Conservation (phyloP, 2,888 invertebrate genomes). For the Cheilosia soror region DNA sequence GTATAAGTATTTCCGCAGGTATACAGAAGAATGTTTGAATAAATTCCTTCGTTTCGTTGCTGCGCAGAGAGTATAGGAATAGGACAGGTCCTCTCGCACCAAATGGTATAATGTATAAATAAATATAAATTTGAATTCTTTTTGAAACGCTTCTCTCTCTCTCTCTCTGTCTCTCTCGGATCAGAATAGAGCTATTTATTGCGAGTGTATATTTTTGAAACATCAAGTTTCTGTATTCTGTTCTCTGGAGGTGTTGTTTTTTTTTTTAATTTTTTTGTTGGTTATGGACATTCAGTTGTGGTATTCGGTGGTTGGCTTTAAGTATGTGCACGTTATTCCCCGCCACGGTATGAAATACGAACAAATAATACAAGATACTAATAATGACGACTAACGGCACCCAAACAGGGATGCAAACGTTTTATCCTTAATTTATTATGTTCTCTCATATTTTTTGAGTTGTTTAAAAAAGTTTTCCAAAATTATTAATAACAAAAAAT, state of each 20-base stretch:
- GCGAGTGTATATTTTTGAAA: background rate
- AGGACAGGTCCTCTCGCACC: too few relatives aligned
- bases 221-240: background rate
- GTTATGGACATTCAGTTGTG: constrained; percentile 24
- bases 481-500: background rate
- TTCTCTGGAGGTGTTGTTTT: constrained; percentile 1
- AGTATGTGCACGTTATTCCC: constrained; percentile 46
- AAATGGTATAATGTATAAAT: background rate
- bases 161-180: background rate
- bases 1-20: too few relatives aligned
- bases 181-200: background rate
- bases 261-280: background rate
- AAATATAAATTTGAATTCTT: background rate
- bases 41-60: too few relatives aligned
- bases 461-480: background rate
- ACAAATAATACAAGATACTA: constrained; percentile 36
- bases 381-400: constrained; percentile 31
- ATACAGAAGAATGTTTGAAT: too few relatives aligned
- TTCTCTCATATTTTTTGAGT: constrained; percentile 1
- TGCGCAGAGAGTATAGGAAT: too few relatives aligned
- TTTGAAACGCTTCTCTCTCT: background rate
- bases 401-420: background rate
- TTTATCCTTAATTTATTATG: too few relatives aligned
- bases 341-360: constrained; percentile 40
- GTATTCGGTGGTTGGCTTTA: constrained; percentile 36